Percentiles rank a stretch among this genome's conserved stretches.
Evolutionary conservation across 1,140 invertebrate species (phyloP).

Genomic region (Adoxophyes honmai): DNA sequence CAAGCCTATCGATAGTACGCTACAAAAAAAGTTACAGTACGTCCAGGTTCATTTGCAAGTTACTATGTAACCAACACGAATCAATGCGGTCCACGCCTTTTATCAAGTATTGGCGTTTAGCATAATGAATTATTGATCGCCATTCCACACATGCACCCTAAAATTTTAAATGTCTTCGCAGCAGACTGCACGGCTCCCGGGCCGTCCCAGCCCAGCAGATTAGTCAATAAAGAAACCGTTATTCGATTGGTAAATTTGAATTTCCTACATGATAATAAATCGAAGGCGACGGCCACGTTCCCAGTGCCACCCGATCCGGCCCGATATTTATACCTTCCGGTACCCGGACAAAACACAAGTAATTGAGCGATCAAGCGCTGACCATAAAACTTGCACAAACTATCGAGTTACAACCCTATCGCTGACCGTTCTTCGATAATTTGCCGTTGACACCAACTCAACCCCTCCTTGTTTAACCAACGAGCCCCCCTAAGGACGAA

Average conservation of each 20-base stretch:
- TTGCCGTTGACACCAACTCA: slow-evolving; percentile 23
- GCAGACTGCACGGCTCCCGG: too few species aligned
- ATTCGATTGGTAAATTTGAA: slow-evolving; percentile 22
- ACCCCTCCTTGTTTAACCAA: slow-evolving; percentile 23
- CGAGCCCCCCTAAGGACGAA: neutral
- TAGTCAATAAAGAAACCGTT: neutral
- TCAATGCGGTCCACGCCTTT: too few species aligned
- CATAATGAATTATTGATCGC: too few species aligned
- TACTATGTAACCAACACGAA: too few species aligned
- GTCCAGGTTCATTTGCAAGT: too few species aligned
- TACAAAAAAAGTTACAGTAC: too few species aligned
- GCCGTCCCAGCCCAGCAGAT: too few species aligned
- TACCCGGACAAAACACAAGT: slow-evolving; percentile 47
- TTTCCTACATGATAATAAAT: slow-evolving; percentile 40
- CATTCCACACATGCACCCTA: too few species aligned
- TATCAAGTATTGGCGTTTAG: too few species aligned
- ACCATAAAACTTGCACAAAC: slow-evolving; percentile 46
- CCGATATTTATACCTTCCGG: slow-evolving; percentile 59
- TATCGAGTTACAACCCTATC: slow-evolving; percentile 57
- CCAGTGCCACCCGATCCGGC: slow-evolving; percentile 25
- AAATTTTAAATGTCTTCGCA: too few species aligned
- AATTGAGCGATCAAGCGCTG: slow-evolving; percentile 59
- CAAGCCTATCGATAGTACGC: too few species aligned
- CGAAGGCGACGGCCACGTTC: neutral
- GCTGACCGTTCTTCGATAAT: slow-evolving; percentile 23